Percentiles rank a stretch among this genome's conserved stretches.
Evolutionary conservation across 1,140 invertebrate genomes (phyloP).

Genomic region (Rhynchophorus ferrugineus): DNA sequence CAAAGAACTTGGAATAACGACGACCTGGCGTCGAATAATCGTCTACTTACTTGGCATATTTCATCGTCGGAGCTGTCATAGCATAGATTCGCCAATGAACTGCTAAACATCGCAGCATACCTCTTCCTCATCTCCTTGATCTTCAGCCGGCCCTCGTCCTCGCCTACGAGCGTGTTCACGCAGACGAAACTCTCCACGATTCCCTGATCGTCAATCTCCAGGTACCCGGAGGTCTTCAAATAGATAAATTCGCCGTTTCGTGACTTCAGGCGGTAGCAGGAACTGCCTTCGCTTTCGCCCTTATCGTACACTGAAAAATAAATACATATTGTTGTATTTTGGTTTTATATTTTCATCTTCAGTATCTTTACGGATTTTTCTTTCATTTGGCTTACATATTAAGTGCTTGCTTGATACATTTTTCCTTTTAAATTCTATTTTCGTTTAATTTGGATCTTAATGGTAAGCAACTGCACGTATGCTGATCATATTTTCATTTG

Average conservation of each 20-base stretch:
- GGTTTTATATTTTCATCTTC: not conserved
- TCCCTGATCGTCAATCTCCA: slow-evolving; percentile 66
- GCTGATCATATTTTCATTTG: too few species aligned
- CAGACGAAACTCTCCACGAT: slow-evolving; percentile 75
- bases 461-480: too few species aligned
- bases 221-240: slow-evolving; percentile 65
- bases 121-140: slow-evolving; percentile 65
- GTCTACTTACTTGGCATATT: too few species aligned
- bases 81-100: slow-evolving; percentile 7
- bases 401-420: too few species aligned
- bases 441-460: too few species aligned
- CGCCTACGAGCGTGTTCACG: slow-evolving; percentile 68
- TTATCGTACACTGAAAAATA: slow-evolving; percentile 69
- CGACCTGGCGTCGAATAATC: not conserved
- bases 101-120: slow-evolving; percentile 49
- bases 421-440: too few species aligned
- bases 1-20: slow-evolving; percentile 8
- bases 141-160: slow-evolving; percentile 59
- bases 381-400: not conserved
- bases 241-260: slow-evolving; percentile 75
- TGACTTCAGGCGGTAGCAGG: slow-evolving; percentile 71
- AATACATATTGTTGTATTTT: slow-evolving; percentile 15
- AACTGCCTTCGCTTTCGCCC: slow-evolving; percentile 63
- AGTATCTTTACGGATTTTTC: not conserved
- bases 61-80: slow-evolving; percentile 52